Evolutionary conservation across 2,797 vertebrate species (phyloP).

Genomic region (Ispidina lecontei): DNA sequence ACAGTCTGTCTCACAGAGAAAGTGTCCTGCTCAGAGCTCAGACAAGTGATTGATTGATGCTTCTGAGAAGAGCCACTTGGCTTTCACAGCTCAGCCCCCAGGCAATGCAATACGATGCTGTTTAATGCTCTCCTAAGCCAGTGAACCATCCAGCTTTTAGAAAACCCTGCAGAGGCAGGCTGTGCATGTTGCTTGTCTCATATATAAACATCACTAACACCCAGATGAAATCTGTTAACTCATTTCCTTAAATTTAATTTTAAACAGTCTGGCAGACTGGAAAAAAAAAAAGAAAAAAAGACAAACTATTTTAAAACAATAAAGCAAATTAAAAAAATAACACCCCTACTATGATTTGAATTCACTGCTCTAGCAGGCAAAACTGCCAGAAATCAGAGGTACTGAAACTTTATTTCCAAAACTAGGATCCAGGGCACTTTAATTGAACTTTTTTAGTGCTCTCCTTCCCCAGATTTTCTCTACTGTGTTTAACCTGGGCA

Average conservation of each 20-base stretch:
- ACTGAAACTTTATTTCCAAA: background rate
- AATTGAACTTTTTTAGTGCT: background rate
- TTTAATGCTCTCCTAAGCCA: background rate
- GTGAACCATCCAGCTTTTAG: background rate
- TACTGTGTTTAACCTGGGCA: background rate
- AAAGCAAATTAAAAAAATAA: background rate
- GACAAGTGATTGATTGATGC: background rate
- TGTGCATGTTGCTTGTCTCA: background rate
- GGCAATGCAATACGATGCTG: background rate
- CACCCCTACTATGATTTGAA: background rate
- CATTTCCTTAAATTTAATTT: background rate
- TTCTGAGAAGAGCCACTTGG: background rate
- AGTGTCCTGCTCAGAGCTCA: background rate
- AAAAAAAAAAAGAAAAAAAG: background rate
- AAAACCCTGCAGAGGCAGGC: background rate
- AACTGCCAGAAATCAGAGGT: background rate
- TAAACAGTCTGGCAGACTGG: background rate
- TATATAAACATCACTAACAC: background rate
- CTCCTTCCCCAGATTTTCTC: background rate
- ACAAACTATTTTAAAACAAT: background rate
- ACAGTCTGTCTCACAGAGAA: background rate
- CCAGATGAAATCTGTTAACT: background rate
- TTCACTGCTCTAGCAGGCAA: background rate
- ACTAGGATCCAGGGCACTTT: background rate
- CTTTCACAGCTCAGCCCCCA: background rate